Percentiles rank a stretch among this genome's conserved stretches.
phyloP scores from a whole-genome alignment of 2,797 vertebrate species.

The Pagetopsis macropterus region DNA sequence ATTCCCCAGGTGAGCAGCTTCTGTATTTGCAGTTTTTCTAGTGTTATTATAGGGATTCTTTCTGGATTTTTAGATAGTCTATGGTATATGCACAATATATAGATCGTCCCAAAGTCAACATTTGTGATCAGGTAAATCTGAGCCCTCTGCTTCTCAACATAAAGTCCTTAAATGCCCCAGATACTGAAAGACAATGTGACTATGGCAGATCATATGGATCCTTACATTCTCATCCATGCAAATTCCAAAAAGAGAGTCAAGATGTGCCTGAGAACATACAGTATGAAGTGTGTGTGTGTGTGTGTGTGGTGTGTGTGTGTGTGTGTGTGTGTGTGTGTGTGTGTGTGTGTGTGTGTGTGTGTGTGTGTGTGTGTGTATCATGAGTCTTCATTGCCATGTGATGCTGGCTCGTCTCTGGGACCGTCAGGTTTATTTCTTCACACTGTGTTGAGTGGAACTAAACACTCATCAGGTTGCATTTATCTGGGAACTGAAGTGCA shows the following conservation, averaged over 20 bases:
- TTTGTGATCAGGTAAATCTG: background rate
- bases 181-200: conserved; percentile 21
- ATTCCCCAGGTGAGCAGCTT: background rate
- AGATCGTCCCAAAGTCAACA: background rate
- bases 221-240: conserved; percentile 20
- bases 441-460: conserved; percentile 34
- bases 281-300: background rate
- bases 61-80: no score
- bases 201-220: conserved; percentile 25
- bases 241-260: conserved; percentile 24
- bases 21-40: background rate
- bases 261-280: conserved; percentile 1
- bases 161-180: background rate
- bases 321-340: no score
- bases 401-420: conserved; percentile 22
- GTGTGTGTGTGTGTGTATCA: background rate
- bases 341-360: background rate
- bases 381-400: conserved; percentile 41
- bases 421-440: conserved; percentile 49
- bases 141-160: background rate
- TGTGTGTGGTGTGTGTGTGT: background rate
- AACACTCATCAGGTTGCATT: conserved; percentile 21
- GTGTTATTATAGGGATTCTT: no score
- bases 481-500: conserved; percentile 38
- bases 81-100: no score